Base-by-base conservation (phyloP, 2,113 vertebrate species). In the Glareola pratincola region DNA sequence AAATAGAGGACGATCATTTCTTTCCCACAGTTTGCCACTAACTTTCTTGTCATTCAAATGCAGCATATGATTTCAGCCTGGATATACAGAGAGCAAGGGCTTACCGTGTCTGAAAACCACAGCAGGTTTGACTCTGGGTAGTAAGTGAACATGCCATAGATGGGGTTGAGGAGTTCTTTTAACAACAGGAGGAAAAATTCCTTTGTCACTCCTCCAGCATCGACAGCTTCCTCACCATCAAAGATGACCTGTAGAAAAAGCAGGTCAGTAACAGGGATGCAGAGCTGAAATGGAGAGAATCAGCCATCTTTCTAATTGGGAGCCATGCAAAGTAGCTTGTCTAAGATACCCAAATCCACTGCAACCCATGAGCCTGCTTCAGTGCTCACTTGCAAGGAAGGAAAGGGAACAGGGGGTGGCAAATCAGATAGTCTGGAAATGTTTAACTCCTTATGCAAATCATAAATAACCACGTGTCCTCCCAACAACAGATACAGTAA, bases 31-130 rank as follows among this genome's bases (percentile, higher is more conserved):
- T 51, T 73, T 78, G 21, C 27, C 53, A 68, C 48, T 60, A 92
- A 63, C 36, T 50, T 68, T 17, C 39, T 88, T 80, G 72, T 29
- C 10, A 51, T 66, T 77, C 62, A 48, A 95, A 85, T 17, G n/a
- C 34, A 94, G 76, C 10, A 10, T 17, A 51, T 82, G 32, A 60
- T 53, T 72, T 34, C 69, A 91, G 1, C 18, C 23, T 57, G 26
- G 2, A 12, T 1, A 12, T 32, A 50, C 0, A 47, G 41, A 87
- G 50, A 34, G 43, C 63, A 78, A 85, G 34, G 48, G 94, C 98
- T 98, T 95, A 99, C 99, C 95, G 98, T 99, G 93, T 99, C 99
- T 71, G 99, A 99, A 98, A 99, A 99, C 99, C 99, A 99, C 85
- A 99, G 97, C 68, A 99, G 98, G 97, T 99, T 99, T 79, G 99